Percentiles rank a stretch among this genome's conserved stretches.
Conservation (phyloP, 2,113 vertebrate species). For the Trematomus loennbergii region DNA sequence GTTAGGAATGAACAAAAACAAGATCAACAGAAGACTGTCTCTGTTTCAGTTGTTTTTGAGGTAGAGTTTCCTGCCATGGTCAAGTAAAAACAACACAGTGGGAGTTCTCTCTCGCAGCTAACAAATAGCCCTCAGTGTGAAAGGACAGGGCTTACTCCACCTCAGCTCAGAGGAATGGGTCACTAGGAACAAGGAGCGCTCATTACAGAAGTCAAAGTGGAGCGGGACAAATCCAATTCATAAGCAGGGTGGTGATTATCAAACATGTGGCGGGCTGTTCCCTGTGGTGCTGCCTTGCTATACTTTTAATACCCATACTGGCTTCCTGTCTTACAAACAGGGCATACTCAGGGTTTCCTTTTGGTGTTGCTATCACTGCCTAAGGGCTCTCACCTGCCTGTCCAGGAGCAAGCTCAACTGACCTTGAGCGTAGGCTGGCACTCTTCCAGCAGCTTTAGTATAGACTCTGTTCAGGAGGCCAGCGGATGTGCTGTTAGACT, state of each 20-base stretch:
- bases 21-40: conserved; percentile 32
- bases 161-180: conserved; percentile 16
- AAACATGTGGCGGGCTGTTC: conserved; percentile 44
- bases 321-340: conserved; percentile 46
- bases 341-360: conserved; percentile 11
- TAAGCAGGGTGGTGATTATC: conserved; percentile 47
- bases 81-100: conserved; percentile 29
- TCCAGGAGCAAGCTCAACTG: conserved; percentile 37
- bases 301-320: conserved; percentile 52
- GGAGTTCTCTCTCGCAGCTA: conserved; percentile 30
- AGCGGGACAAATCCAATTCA: conserved; percentile 34
- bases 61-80: conserved; percentile 15
- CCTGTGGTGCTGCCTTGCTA: conserved; percentile 43
- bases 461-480: conserved; percentile 42
- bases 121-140: conserved; percentile 36
- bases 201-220: conserved; percentile 30
- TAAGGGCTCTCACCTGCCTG: conserved; percentile 39
- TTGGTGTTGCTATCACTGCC: conserved; percentile 41
- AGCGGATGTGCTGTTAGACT: conserved; percentile 23
- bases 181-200: conserved; percentile 43
- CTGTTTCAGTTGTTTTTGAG: conserved; percentile 31
- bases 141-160: conserved; percentile 30
- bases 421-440: conserved; percentile 44
- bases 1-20: conserved; percentile 38
- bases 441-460: conserved; percentile 31